Base-by-base conservation (phyloP, 2,113 vertebrate species). In the Tretioscincus oriximinensis region DNA sequence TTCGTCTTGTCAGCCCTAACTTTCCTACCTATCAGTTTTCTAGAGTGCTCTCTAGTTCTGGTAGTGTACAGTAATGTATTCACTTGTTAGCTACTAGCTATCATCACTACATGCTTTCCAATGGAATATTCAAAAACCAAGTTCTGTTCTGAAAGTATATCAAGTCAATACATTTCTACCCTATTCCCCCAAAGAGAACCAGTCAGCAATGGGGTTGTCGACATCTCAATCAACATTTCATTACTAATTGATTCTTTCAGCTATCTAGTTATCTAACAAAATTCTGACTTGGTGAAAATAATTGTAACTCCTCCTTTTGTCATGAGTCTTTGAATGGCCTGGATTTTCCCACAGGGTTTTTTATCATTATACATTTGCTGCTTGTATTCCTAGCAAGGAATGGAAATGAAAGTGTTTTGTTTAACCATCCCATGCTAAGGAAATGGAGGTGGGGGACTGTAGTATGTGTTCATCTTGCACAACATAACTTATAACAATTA, bases 211-310 rank as follows among this genome's bases (percentile, higher is more conserved):
- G 0, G 4, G 81, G 69, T 79, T 1, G 0, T 79, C 92, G 91
- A 81, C 75, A 83, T 86, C 90, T 90, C 81, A 78, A 89, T 92
- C 63, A 69, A 72, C 81, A 75, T 90, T 91, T 91, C 84, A 75
- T 82, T 85, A 84, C 85, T 88, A 87, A 92, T 88, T 91, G 86
- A 85, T 35, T 78, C 77, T 68, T 54, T 60, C 18, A 76, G 81
- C 79, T 90, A 87, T 87, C 80, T 89, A 84, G 64, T 88, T 85
- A 78, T 90, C 90, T 90, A 92, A 86, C 85, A 18, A 76, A 76
- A 76, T 26, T 81, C 84, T 73, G 88, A 88, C 89, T 90, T 80
- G 89, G 88, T 91, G 90, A 88, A 91, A 93, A 91, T 93, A 92
- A 92, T 85, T 78, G 71, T 89, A 90, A 89, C 88, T 78, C 85